These are phyloP conservation scores for Lochmaea crataegi DNA, from an alignment of 2,888 invertebrate species.

Conservation along the genomic window DNA sequence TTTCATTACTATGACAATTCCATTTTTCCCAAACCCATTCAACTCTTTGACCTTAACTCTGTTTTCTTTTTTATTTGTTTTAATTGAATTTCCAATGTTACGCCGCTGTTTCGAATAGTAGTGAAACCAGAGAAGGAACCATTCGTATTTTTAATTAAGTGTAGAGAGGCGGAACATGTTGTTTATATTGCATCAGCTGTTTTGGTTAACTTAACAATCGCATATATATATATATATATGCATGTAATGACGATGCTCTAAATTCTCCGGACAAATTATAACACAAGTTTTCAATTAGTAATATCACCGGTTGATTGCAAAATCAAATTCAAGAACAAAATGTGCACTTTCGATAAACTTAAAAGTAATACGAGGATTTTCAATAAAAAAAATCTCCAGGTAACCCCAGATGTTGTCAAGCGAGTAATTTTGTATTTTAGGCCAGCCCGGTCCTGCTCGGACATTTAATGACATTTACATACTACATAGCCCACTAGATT, in stretches of 20 bases:
- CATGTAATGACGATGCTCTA: neutral
- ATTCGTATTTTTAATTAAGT: conserved; percentile 2
- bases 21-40: too few relatives aligned
- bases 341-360: neutral
- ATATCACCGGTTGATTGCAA: neutral
- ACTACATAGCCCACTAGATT: too few relatives aligned
- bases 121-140: conserved; percentile 7
- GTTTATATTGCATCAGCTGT: conserved; percentile 22
- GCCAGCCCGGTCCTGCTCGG: too few relatives aligned
- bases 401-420: too few relatives aligned
- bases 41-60: too few relatives aligned
- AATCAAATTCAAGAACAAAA: neutral
- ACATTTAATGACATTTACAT: too few relatives aligned
- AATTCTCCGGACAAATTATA: neutral
- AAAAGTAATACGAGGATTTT: too few relatives aligned
- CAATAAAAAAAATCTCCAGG: too few relatives aligned
- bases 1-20: too few relatives aligned
- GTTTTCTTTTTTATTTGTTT: too few relatives aligned
- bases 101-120: neutral
- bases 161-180: neutral
- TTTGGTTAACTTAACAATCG: neutral
- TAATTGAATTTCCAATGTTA: neutral
- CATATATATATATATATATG: neutral
- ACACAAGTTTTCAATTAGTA: neutral
- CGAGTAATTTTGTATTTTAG: too few relatives aligned